Conservation (phyloP, 2,797 vertebrate genomes). For the Cirrhinus mrigala region DNA sequence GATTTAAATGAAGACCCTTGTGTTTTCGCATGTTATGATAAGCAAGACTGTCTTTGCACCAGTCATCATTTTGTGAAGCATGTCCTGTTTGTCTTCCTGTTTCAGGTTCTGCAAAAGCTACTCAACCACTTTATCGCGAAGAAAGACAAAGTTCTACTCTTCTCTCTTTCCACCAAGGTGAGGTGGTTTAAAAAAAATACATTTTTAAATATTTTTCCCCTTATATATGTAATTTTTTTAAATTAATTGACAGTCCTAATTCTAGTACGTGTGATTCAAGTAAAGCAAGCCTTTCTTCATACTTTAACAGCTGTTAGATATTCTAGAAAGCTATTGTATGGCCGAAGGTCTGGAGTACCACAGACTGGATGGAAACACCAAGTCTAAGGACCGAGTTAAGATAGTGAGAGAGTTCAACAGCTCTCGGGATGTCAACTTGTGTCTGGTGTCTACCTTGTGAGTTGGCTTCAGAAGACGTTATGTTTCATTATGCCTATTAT, state of each 20-base stretch:
- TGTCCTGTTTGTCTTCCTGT: conserved; percentile 41
- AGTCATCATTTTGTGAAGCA: neutral
- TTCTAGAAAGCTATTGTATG: conserved; percentile 93
- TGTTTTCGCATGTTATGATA: conserved; percentile 22
- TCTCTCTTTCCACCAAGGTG: conserved; percentile 96
- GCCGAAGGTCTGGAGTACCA: conserved; percentile 93
- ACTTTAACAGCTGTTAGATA: conserved; percentile 85
- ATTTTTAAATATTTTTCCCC: no score
- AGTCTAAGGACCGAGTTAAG: conserved; percentile 89
- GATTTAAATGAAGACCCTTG: conserved; percentile 14
- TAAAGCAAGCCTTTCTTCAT: conserved; percentile 4
- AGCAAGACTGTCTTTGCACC: conserved; percentile 17
- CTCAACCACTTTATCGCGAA: conserved; percentile 86
- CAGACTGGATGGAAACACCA: conserved; percentile 92
- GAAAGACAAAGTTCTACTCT: conserved; percentile 93
- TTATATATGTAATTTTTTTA: neutral
- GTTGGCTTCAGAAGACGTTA: conserved; percentile 60
- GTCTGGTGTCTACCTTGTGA: conserved; percentile 97
- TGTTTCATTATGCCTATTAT: neutral
- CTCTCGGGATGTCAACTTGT: conserved; percentile 87
- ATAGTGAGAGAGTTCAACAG: conserved; percentile 94
- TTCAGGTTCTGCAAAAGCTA: conserved; percentile 92
- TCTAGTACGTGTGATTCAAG: neutral
- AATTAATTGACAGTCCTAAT: neutral
- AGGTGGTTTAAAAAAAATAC: conserved; percentile 57